These are phyloP conservation scores for Pemphigus obesinymphae DNA, from an alignment of 1,140 invertebrate species.

Conservation along the genomic window DNA sequence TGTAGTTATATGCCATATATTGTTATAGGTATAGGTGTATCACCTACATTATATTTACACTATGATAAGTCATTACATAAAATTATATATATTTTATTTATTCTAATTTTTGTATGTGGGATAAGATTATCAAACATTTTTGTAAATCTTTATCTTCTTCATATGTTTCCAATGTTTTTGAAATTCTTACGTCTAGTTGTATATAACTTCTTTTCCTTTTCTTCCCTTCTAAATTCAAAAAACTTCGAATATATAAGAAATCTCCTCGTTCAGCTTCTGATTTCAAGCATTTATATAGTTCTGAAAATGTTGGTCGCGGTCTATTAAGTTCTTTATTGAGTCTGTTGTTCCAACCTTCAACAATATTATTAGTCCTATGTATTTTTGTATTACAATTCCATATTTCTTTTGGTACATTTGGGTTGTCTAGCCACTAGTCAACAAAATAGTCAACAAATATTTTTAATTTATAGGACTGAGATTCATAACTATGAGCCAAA, in stretches of 20 bases:
- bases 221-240: background rate
- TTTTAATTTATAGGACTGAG: no score
- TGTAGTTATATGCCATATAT: background rate
- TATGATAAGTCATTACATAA: no score
- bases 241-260: background rate
- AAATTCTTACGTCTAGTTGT: background rate
- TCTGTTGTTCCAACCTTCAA: background rate
- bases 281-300: background rate
- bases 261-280: background rate
- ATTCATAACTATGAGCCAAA: no score
- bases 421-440: no score
- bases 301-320: slow-evolving; percentile 4
- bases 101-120: background rate
- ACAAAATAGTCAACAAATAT: no score
- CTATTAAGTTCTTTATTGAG: background rate
- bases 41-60: no score
- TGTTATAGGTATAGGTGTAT: background rate
- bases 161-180: background rate
- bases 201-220: background rate
- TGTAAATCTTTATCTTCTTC: background rate
- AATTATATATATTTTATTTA: no score
- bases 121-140: background rate
- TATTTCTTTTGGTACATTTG: no score
- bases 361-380: background rate
- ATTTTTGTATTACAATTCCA: background rate